Evolutionary conservation across 2,888 invertebrate species (phyloP).

Genomic region (Eucriotettix oculatus): DNA sequence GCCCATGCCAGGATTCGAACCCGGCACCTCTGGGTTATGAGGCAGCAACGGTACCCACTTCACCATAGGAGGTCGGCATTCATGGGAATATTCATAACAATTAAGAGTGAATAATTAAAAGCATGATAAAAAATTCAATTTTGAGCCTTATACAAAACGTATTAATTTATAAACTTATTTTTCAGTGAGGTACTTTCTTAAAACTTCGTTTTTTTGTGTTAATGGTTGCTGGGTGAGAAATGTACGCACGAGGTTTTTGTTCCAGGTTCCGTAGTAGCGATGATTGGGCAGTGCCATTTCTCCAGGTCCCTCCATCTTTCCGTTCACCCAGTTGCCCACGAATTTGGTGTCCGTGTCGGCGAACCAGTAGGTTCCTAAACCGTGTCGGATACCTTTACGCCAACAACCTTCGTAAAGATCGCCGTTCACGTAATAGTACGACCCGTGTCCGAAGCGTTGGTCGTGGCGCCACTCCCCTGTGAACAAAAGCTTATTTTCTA

Average conservation of each 20-base stretch:
- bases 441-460: slow-evolving; percentile 54
- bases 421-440: slow-evolving; percentile 55
- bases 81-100: too few species aligned
- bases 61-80: too few species aligned
- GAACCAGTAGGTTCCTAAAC: slow-evolving; percentile 60
- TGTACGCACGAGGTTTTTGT: slow-evolving; percentile 27
- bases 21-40: too few species aligned
- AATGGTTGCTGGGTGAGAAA: neutral
- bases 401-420: slow-evolving; percentile 64
- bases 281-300: slow-evolving; percentile 50
- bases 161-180: neutral
- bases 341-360: slow-evolving; percentile 39
- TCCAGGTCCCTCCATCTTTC: slow-evolving; percentile 55
- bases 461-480: slow-evolving; percentile 45
- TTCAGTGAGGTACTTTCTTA: neutral
- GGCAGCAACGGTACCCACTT: too few species aligned
- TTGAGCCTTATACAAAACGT: too few species aligned
- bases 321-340: slow-evolving; percentile 61
- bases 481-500: neutral
- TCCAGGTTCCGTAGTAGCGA: slow-evolving; percentile 56
- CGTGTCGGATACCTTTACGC: slow-evolving; percentile 56
- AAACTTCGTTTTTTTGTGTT: neutral
- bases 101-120: too few species aligned
- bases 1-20: too few species aligned
- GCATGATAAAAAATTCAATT: too few species aligned